Evolutionary conservation across 2,113 vertebrate genomes (phyloP).

Genomic region (Sorex fumeus): DNA sequence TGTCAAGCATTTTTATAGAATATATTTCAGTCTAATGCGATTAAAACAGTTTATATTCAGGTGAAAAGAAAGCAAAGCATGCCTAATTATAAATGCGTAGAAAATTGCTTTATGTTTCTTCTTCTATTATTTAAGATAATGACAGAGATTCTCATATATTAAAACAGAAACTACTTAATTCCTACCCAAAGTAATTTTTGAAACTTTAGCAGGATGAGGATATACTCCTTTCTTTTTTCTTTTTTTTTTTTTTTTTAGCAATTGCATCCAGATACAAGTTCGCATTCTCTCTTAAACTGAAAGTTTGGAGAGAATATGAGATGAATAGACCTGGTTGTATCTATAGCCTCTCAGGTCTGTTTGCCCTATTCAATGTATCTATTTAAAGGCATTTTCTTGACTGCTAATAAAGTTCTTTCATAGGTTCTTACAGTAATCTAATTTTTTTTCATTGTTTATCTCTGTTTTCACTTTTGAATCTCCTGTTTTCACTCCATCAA

Average conservation of each 20-base stretch:
- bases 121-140: not conserved
- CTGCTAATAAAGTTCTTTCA: not conserved
- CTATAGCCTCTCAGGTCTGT: not conserved
- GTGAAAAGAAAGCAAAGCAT: constrained; percentile 9
- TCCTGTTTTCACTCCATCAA: not conserved
- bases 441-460: not conserved
- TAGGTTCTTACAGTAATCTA: not conserved
- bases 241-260: not conserved
- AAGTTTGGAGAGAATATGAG: not conserved
- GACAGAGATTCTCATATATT: not conserved
- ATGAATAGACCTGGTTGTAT: not conserved
- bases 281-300: not conserved
- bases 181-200: not conserved
- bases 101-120: not conserved
- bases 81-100: not conserved
- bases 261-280: not conserved
- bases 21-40: constrained; percentile 69
- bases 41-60: constrained; percentile 45
- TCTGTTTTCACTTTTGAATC: not conserved
- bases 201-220: not conserved
- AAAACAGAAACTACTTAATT: not conserved
- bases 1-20: constrained; percentile 69
- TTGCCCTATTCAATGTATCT: not conserved
- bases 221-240: not conserved
- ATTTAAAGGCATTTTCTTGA: not conserved